phyloP scores from a whole-genome alignment of 2,888 invertebrate genomes.

The Acleris laterana region DNA sequence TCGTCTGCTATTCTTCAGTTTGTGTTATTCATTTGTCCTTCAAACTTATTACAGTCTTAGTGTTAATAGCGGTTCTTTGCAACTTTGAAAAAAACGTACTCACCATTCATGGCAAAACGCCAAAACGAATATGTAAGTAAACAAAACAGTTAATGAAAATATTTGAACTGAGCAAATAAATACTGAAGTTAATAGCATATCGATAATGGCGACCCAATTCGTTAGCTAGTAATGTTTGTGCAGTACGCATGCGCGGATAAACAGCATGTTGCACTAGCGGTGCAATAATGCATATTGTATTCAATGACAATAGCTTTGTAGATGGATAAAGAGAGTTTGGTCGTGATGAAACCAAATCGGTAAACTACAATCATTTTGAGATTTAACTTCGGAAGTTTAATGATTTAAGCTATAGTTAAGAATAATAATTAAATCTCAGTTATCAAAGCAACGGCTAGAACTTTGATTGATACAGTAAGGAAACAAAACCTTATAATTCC shows the following conservation, averaged over 20 bases:
- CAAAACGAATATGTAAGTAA: neutral
- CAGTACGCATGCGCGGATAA: constrained; percentile 64
- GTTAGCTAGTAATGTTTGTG: constrained; percentile 45
- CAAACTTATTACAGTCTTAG: neutral
- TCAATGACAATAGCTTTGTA: constrained; percentile 28
- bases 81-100: neutral
- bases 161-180: constrained; percentile 20
- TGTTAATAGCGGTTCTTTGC: neutral
- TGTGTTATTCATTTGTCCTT: too few species aligned
- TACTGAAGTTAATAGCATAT: constrained; percentile 10
- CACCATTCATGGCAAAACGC: neutral
- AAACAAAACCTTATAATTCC: too few species aligned
- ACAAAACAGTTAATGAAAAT: neutral
- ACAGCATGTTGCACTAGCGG: constrained; percentile 68
- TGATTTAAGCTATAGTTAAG: too few species aligned
- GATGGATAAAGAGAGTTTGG: constrained; percentile 21
- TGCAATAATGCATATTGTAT: constrained; percentile 55
- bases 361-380: neutral
- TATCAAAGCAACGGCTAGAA: too few species aligned
- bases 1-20: too few species aligned
- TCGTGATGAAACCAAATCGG: neutral
- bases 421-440: too few species aligned
- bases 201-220: constrained; percentile 30
- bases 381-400: too few species aligned
- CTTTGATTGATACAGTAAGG: too few species aligned